Conservation (phyloP, 2,797 vertebrate species). For the Oreonectes daqikongensis region DNA sequence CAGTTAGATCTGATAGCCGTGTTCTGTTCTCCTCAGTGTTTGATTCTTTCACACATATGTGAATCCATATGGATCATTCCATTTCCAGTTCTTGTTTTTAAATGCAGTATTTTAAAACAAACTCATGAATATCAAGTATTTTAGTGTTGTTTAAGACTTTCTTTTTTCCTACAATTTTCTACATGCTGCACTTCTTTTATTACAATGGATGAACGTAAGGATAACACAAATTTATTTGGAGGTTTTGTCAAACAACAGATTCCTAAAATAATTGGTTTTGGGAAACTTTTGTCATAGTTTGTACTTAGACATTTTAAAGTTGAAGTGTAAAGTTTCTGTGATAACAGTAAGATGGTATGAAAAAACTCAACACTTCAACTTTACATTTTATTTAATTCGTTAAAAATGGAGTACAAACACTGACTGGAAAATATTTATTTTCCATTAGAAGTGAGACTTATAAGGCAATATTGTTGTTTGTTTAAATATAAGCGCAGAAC, state of each 20-base stretch:
- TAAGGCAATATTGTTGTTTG: too few relatives aligned
- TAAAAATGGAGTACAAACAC: neutral
- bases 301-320: neutral
- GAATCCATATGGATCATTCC: neutral
- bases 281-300: neutral
- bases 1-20: neutral
- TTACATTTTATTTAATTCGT: neutral
- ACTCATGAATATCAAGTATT: neutral
- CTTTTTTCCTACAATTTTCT: neutral
- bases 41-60: too few relatives aligned
- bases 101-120: slow-evolving; percentile 12
- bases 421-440: neutral
- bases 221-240: neutral
- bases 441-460: neutral
- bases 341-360: neutral
- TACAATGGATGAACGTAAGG: neutral
- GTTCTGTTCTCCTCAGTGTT: neutral
- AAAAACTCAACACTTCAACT: neutral
- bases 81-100: slow-evolving; percentile 38
- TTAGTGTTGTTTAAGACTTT: neutral
- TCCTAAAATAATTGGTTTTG: too few relatives aligned
- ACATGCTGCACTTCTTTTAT: neutral
- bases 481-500: too few relatives aligned
- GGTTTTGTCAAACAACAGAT: neutral
- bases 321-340: neutral